Conservation (phyloP, 2,113 vertebrate genomes). For the Aphelocoma coerulescens region DNA sequence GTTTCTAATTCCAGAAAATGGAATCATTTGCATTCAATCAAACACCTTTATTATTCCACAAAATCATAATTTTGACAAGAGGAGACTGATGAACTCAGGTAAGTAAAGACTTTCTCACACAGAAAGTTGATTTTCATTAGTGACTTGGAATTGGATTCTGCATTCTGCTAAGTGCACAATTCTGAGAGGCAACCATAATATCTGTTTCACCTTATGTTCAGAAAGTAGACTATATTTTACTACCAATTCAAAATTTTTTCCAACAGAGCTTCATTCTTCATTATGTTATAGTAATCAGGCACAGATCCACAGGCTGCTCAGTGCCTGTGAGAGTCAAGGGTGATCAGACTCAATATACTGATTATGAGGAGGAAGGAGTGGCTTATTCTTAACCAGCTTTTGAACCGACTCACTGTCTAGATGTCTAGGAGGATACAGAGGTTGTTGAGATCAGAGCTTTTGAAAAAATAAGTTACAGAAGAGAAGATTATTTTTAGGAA, state of each 20-base stretch:
- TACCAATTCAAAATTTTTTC: neutral
- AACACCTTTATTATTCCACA: neutral
- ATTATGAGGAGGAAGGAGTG: neutral
- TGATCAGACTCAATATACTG: neutral
- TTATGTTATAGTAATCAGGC: neutral
- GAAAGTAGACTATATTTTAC: neutral
- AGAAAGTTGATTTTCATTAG: neutral
- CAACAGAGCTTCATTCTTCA: neutral
- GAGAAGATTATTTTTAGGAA: neutral
- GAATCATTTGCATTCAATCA: neutral
- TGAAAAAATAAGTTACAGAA: neutral
- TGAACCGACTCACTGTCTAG: neutral
- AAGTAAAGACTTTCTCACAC: neutral
- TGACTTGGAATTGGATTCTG: neutral
- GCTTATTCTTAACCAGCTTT: neutral
- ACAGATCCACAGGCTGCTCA: neutral
- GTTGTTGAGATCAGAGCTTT: rapidly evolving
- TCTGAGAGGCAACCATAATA: neutral
- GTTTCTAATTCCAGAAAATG: neutral
- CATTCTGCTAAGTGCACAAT: neutral
- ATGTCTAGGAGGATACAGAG: neutral
- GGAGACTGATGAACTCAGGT: neutral
- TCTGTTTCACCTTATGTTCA: conserved; percentile 1
- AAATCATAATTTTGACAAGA: neutral
- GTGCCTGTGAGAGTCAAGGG: neutral